A percentile compares a stretch with the other conserved stretches of the same genome.
phyloP scores from a whole-genome alignment of 2,888 invertebrate species.

The Malacosoma neustria region DNA sequence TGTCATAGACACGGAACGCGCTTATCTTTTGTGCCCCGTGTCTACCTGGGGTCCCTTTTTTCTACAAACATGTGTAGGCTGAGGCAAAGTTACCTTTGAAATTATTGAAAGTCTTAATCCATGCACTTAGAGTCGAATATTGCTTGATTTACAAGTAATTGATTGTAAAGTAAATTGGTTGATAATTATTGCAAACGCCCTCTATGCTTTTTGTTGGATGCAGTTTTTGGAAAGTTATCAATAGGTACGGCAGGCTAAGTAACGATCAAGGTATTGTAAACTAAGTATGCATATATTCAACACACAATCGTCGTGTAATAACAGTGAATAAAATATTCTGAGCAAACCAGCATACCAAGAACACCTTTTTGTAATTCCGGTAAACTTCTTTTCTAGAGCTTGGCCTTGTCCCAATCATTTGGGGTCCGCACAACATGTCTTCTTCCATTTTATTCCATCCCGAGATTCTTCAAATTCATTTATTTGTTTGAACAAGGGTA shows the following conservation, averaged over 20 bases:
- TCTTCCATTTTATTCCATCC: too few relatives aligned
- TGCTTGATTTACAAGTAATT: too few relatives aligned
- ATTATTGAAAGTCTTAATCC: constrained; percentile 14
- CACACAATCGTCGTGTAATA: too few relatives aligned
- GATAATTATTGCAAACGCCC: constrained; percentile 30
- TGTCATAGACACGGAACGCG: constrained; percentile 36
- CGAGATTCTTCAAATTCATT: too few relatives aligned
- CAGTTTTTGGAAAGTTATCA: constrained; percentile 28
- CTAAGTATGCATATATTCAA: too few relatives aligned
- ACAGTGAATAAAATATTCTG: too few relatives aligned
- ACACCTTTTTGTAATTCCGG: too few relatives aligned
- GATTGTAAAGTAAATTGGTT: constrained; percentile 8
- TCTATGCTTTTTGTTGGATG: constrained; percentile 21
- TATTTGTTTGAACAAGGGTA: too few relatives aligned
- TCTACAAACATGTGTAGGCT: constrained; percentile 32
- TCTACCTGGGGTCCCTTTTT: constrained; percentile 69
- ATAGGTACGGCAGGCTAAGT: constrained; percentile 14
- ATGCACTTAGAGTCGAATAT: constrained; percentile 19
- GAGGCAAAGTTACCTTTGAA: constrained; percentile 7
- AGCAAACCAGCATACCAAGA: too few relatives aligned
- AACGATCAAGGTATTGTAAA: constrained; percentile 11
- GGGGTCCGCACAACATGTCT: too few relatives aligned
- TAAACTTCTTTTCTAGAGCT: too few relatives aligned
- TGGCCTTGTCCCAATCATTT: too few relatives aligned
- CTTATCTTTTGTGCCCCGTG: constrained; percentile 57